Evolutionary conservation across 2,888 invertebrate genomes (phyloP), one percentile per base, ranked within the genome.

Genomic region (Antheraea assamensis): DNA sequence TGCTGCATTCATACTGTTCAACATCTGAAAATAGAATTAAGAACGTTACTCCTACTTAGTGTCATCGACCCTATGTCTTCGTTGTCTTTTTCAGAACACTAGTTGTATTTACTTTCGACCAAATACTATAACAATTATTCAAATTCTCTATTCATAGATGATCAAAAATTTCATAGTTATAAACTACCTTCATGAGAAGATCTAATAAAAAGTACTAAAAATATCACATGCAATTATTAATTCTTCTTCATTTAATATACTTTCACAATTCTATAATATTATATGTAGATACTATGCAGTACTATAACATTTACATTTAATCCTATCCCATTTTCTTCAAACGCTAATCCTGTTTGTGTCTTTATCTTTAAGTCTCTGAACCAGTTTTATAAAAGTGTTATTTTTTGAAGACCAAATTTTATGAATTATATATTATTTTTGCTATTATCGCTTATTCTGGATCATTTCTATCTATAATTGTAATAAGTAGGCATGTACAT

Each of bases 1-100:
- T 80, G 84, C 83, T 79, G 83, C 80, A 85, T 87, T 86, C 85
- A 87, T 85, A 87, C 87, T 87, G 89, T 87, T 84, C 90, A 88
- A 79, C 82, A 79, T 79, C 82, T 82, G 78, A 75, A 82, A 83
- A 83, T 83, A 83, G 82, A 82, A 81, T 73, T 58, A 70, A 73
- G 70, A 27, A 72, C 71, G 73, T 70, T 76, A 68, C 58, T 58
- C 58, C 58, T 58, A 58, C 30, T 17, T 30, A 27, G 30, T 64
- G 61, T 30, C 61, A 30, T 30, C 61, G 61, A 64, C 27, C 61
- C 61, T 64, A 64, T 30, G 61, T 64, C 27, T 64, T 64, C 30
- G 61, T 64, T 64, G 30, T 64, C 27, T 27, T 61, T 30, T 64
- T 64, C 61, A 27, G 61, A 17, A 27, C 30, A 17, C 61, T 64